Percentiles rank a stretch among this genome's conserved stretches.
Evolutionary conservation across 1,140 invertebrate genomes (phyloP).

Genomic region (Catajapyx aquilonaris): DNA sequence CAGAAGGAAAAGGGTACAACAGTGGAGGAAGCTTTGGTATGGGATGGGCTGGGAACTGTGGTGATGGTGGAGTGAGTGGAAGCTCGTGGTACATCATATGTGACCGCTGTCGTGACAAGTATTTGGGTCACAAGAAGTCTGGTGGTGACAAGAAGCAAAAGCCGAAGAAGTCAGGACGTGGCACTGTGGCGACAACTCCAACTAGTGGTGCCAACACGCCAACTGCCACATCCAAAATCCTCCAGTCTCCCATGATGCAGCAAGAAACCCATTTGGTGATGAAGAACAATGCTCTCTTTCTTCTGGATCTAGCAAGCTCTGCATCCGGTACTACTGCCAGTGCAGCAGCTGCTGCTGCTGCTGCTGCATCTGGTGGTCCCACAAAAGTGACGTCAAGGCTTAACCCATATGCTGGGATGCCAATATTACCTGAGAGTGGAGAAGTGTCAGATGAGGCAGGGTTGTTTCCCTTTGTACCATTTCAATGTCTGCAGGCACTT

Average conservation of each 20-base stretch:
- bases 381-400: no score
- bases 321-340: constrained; percentile 2
- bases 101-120: constrained; percentile 66
- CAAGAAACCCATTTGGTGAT: constrained; percentile 54
- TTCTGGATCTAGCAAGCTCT: constrained; percentile 51
- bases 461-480: no score
- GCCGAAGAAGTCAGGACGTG: constrained; percentile 13
- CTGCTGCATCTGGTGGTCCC: no score
- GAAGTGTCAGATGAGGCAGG: no score
- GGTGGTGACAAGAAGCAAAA: constrained; percentile 18
- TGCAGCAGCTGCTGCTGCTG: constrained; percentile 1
- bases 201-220: not conserved
- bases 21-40: constrained; percentile 61
- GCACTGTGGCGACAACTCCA: constrained; percentile 11
- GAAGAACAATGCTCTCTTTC: constrained; percentile 84
- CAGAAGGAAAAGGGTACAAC: constrained; percentile 75
- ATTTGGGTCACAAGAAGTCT: constrained; percentile 34
- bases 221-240: constrained; percentile 11
- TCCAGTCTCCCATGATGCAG: constrained; percentile 12
- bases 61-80: constrained; percentile 59
- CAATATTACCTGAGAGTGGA: no score
- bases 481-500: constrained; percentile 52
- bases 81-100: constrained; percentile 83
- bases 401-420: no score
- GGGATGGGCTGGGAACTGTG: constrained; percentile 73